A percentile compares a stretch with the other conserved stretches of the same genome.
phyloP scores from a whole-genome alignment of 2,888 invertebrate species.

The Orgyia antiqua region DNA sequence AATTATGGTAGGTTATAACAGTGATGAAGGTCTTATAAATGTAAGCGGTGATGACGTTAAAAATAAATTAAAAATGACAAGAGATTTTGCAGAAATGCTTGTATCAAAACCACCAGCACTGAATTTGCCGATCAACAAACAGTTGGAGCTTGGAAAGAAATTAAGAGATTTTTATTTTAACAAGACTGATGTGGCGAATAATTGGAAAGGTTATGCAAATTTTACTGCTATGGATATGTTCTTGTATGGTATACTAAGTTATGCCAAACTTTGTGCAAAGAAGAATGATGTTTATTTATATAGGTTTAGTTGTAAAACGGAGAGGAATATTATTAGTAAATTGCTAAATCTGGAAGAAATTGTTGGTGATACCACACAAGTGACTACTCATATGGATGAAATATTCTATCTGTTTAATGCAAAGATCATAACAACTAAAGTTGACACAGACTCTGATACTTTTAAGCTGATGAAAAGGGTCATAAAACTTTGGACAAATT shows the following conservation, averaged over 20 bases:
- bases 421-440: constrained; percentile 10
- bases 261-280: constrained; percentile 22
- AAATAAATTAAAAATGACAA: constrained; percentile 18
- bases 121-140: constrained; percentile 18
- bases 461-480: constrained; percentile 26
- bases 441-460: constrained; percentile 17
- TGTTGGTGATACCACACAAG: constrained; percentile 10
- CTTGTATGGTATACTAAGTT: constrained; percentile 21
- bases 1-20: constrained; percentile 82
- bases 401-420: constrained; percentile 27
- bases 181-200: constrained; percentile 7
- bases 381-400: constrained; percentile 30
- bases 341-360: constrained; percentile 7
- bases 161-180: constrained; percentile 30
- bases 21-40: constrained; percentile 77
- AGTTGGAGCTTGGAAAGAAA: constrained; percentile 29
- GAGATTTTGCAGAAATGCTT: constrained; percentile 24
- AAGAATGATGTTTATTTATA: constrained; percentile 34
- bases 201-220: constrained; percentile 21
- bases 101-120: constrained; percentile 21
- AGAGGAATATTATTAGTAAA: constrained; percentile 28
- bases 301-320: constrained; percentile 36
- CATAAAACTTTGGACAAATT: constrained; percentile 33
- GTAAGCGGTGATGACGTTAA: constrained; percentile 13
- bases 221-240: constrained; percentile 26